Evolutionary conservation across 2,888 invertebrate species (phyloP).

Genomic region (Coenonympha arcania): DNA sequence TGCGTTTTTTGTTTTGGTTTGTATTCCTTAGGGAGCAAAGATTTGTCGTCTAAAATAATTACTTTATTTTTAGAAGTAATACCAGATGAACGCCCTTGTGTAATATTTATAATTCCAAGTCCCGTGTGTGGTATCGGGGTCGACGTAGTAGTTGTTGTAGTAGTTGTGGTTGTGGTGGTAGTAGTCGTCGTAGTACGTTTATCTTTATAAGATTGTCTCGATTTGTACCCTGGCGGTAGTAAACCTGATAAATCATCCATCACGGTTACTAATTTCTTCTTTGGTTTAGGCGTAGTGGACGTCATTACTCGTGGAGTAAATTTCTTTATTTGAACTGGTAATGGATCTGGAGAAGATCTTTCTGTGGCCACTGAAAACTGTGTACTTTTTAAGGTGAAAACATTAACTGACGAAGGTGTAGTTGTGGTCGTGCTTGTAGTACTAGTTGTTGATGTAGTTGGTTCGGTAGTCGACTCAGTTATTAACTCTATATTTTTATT

Average conservation of each 20-base stretch:
- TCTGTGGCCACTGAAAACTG: constrained; percentile 65
- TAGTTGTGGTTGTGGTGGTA: constrained; percentile 40
- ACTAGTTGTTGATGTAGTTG: constrained; percentile 41
- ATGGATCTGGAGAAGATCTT: constrained; percentile 72
- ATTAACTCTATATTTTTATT: constrained; percentile 79
- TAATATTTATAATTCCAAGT: constrained; percentile 48
- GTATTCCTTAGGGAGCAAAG: constrained; percentile 73
- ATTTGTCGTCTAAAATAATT: constrained; percentile 69
- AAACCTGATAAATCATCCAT: constrained; percentile 77
- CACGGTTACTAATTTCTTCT: constrained; percentile 63
- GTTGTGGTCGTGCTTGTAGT: constrained; percentile 50
- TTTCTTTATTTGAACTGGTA: constrained; percentile 78
- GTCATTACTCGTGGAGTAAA: constrained; percentile 73
- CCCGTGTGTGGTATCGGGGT: constrained; percentile 33
- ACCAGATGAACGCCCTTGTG: constrained; percentile 69
- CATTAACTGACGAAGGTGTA: constrained; percentile 48
- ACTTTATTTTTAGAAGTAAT: constrained; percentile 75
- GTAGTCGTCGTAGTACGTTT: constrained; percentile 69
- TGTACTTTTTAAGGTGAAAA: constrained; percentile 71
- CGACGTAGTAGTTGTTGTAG: constrained; percentile 38
- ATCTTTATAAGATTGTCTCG: constrained; percentile 68
- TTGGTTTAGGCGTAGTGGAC: constrained; percentile 64
- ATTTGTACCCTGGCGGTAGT: constrained; percentile 78
- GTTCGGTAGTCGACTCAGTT: constrained; percentile 70
- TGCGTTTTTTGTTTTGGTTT: constrained; percentile 58